Evolutionary conservation across 2,797 vertebrate species (phyloP).

Genomic region (Cryptoblepharus egeriae): DNA sequence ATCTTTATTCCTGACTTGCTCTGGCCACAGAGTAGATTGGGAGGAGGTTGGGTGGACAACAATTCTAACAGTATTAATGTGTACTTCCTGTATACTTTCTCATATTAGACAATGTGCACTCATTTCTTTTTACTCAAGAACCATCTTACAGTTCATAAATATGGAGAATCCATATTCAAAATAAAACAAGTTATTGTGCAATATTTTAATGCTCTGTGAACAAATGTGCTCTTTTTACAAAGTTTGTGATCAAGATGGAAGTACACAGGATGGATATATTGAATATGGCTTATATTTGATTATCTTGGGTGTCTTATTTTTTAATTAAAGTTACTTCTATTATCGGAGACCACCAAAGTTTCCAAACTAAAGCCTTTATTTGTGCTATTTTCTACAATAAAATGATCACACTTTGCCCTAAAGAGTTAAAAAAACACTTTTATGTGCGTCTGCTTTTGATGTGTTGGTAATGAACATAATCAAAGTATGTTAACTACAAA

Average conservation of each 20-base stretch:
- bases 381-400: constrained; percentile 67
- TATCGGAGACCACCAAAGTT: constrained; percentile 64
- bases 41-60: constrained; percentile 65
- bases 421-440: constrained; percentile 67
- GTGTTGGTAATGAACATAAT: constrained; percentile 71
- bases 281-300: constrained; percentile 54
- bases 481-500: constrained; percentile 77
- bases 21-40: constrained; percentile 73
- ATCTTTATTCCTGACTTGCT: constrained; percentile 68
- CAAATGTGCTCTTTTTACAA: constrained; percentile 79
- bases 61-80: constrained; percentile 78
- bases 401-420: constrained; percentile 68
- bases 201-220: constrained; percentile 83
- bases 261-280: constrained; percentile 54
- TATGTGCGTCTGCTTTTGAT: constrained; percentile 71
- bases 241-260: constrained; percentile 68
- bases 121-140: constrained; percentile 64
- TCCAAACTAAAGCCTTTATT: constrained; percentile 65
- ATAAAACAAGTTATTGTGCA: constrained; percentile 82
- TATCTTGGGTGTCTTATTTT: constrained; percentile 65
- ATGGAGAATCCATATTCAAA: constrained; percentile 66
- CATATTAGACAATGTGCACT: constrained; percentile 70
- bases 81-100: constrained; percentile 68
- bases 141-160: constrained; percentile 68
- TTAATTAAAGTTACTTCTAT: constrained; percentile 55